These are phyloP conservation scores for Malthinus flaveolus DNA, from an alignment of 2,888 invertebrate species.

Conservation along the genomic window DNA sequence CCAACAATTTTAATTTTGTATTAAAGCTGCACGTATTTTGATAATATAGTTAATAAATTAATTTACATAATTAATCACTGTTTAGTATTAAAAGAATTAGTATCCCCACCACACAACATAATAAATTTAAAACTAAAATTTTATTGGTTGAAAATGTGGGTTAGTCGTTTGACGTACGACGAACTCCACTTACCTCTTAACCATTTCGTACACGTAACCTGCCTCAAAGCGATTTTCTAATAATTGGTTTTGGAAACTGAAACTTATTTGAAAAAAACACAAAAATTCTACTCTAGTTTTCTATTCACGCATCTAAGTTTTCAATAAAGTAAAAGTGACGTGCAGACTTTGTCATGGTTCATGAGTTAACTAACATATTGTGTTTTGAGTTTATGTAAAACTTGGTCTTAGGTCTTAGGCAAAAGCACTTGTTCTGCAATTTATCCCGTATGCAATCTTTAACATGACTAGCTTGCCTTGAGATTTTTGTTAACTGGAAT, in stretches of 20 bases:
- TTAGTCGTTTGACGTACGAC: constrained; percentile 7
- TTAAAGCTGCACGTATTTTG: no score
- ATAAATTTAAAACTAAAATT: not conserved
- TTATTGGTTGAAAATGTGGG: constrained; percentile 17
- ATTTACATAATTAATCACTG: not conserved
- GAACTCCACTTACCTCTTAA: constrained; percentile 1
- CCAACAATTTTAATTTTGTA: no score
- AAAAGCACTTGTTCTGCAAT: constrained; percentile 19
- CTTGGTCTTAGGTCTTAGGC: constrained; percentile 7
- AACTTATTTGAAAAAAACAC: not conserved
- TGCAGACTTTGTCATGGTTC: constrained; percentile 14
- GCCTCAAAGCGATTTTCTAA: not conserved
- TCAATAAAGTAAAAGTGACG: constrained; percentile 12
- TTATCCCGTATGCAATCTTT: constrained; percentile 16
- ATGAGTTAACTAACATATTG: constrained; percentile 6
- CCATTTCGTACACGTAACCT: not conserved
- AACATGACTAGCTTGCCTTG: constrained; percentile 21
- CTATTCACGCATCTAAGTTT: constrained; percentile 2
- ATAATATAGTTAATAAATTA: not conserved
- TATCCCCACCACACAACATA: constrained; percentile 7
- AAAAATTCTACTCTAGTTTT: not conserved
- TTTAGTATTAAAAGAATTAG: constrained; percentile 1
- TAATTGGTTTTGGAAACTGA: constrained; percentile 2
- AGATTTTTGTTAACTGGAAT: constrained; percentile 10
- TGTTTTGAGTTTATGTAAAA: constrained; percentile 12